Base-by-base conservation (phyloP, 2,888 invertebrate genomes). In the Patella ulyssiponensis region DNA sequence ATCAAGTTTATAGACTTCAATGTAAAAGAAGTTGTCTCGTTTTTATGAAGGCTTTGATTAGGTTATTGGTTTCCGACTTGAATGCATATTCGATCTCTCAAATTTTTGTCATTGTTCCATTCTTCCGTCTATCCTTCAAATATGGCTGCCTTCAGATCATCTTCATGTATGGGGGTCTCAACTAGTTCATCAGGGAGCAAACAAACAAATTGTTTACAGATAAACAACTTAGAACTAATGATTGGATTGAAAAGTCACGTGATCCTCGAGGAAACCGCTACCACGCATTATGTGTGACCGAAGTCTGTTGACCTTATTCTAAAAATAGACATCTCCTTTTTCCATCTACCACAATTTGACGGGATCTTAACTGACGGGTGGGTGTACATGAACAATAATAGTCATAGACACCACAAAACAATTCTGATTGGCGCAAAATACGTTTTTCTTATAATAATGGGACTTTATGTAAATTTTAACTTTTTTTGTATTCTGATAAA, bases 191-290 rank as follows among this genome's bases (percentile, higher is more conserved):
- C 88, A 88, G 79, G 87, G 88, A 84, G 88, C 87, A 87, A 88
- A 88, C 86, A 88, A 88, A 87, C 86, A 88, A 88, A 80, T 88
- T 88, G 86, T 87, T 88, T 86, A 87, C 86, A 80, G 85, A 85
- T 88, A 88, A 88, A 87, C 87, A 88, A 86, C 84, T 81, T 81
- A 83, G 84, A 84, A 84, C 80, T 86, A 86, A 83, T 86, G 88
- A 86, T 86, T 87, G 87, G 86, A 83, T 87, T 87, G 83, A 84
- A 83, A 82, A 77, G 83, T 86, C 87, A 87, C 87, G 86, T 87
- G 87, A 84, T 83, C 81, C 82, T 82, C 74, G 79, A 80, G 80
- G 79, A 80, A 80, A 80, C 79, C 79, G 79, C 80, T 79, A 78
- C 77, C 79, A 77, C 77, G 76, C 80, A 80, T 80, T 80, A 82